phyloP scores from a whole-genome alignment of 2,888 invertebrate species.

The Monochamus alternatus region DNA sequence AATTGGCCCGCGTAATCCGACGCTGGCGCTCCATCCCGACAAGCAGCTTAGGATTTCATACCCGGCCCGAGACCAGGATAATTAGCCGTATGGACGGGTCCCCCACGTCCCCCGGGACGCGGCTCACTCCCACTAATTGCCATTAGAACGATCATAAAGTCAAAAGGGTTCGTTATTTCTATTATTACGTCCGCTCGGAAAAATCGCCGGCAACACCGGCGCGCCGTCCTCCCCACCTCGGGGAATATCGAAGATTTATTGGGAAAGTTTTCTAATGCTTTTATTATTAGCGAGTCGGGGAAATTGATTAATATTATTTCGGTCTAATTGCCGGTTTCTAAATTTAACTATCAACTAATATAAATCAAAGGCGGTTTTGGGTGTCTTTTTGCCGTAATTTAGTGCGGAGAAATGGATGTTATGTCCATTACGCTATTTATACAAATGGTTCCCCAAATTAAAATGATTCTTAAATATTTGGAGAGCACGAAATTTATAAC shows the following conservation, averaged over 20 bases:
- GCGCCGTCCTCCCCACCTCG: constrained; percentile 23
- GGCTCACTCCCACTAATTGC: constrained; percentile 63
- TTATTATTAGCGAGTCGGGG: constrained; percentile 21
- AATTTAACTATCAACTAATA: constrained; percentile 19
- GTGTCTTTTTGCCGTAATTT: constrained; percentile 12
- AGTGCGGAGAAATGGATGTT: background rate
- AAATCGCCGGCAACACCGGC: constrained; percentile 37
- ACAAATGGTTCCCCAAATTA: constrained; percentile 1
- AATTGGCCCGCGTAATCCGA: constrained; percentile 69
- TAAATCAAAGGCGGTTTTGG: constrained; percentile 10
- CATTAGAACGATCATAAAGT: constrained; percentile 63
- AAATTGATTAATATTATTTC: constrained; percentile 34
- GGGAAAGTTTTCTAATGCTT: constrained; percentile 37
- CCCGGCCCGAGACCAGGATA: constrained; percentile 60
- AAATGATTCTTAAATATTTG: constrained; percentile 10
- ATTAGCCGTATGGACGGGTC: constrained; percentile 59
- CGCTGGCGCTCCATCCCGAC: constrained; percentile 61
- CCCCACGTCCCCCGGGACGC: constrained; percentile 57
- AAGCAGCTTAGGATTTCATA: constrained; percentile 69
- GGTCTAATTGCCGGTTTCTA: constrained; percentile 16
- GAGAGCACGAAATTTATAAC: background rate
- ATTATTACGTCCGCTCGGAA: constrained; percentile 44
- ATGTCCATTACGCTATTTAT: constrained; percentile 8
- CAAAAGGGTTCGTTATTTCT: constrained; percentile 62
- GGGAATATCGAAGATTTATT: constrained; percentile 41